Percentiles rank a stretch among this genome's conserved stretches.
Evolutionary conservation across 1,140 invertebrate genomes (phyloP).

Genomic region (Brachionus paranguensis): DNA sequence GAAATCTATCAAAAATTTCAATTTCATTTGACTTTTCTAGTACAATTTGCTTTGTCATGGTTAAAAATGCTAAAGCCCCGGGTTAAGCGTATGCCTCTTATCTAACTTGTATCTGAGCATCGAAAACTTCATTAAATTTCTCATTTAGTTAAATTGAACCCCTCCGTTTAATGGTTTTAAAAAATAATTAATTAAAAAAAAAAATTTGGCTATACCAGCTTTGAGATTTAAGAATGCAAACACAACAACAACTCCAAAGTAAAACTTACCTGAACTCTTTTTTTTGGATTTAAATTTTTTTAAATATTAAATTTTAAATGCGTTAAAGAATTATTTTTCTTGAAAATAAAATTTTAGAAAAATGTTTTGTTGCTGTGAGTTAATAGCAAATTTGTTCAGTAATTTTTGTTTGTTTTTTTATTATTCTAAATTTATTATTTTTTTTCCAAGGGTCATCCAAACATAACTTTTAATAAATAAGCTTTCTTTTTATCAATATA

Average conservation of each 20-base stretch:
- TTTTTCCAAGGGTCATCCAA: background rate
- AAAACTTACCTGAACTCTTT: conserved; percentile 7
- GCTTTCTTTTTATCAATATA: no score
- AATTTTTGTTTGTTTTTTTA: background rate
- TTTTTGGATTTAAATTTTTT: background rate
- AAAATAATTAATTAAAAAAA: background rate
- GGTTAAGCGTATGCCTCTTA: background rate
- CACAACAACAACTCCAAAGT: background rate
- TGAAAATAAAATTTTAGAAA: background rate
- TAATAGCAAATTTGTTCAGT: conserved; percentile 9
- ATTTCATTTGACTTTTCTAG: background rate
- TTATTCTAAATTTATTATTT: background rate
- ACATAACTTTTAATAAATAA: no score
- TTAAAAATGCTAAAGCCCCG: background rate
- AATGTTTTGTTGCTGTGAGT: conserved; percentile 12
- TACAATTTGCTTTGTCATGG: background rate
- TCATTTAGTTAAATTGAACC: background rate
- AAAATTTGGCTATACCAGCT: background rate
- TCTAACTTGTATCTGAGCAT: background rate
- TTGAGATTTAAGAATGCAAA: background rate
- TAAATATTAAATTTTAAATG: background rate
- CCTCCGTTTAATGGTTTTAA: background rate
- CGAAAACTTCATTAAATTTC: background rate
- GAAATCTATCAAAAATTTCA: background rate
- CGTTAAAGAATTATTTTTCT: background rate